These are phyloP conservation scores for Leptodactylus fallax DNA, from an alignment of 2,797 vertebrate species.

Conservation along the genomic window DNA sequence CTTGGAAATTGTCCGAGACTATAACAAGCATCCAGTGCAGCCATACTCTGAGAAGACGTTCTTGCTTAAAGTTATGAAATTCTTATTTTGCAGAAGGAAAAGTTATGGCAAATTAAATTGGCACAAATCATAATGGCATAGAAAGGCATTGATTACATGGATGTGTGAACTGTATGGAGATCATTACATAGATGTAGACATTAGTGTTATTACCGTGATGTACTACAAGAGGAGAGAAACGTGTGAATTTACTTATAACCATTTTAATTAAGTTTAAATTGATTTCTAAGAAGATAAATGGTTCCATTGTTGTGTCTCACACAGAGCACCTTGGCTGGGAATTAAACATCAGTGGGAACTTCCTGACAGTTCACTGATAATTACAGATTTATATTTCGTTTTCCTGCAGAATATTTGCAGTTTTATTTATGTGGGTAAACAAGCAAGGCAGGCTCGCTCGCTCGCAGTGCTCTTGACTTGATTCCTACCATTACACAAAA, in stretches of 20 bases:
- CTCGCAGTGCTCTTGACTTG: conserved; percentile 42
- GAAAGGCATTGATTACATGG: conserved; percentile 62
- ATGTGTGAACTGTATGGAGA: conserved; percentile 40
- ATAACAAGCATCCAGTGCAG: background rate
- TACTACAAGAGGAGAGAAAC: conserved; percentile 62
- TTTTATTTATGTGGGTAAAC: conserved; percentile 64
- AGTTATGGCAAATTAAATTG: conserved; percentile 23
- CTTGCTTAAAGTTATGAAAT: background rate
- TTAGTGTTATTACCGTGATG: conserved; percentile 65
- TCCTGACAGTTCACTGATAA: conserved; percentile 67
- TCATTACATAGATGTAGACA: conserved; percentile 67
- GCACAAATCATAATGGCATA: conserved; percentile 37
- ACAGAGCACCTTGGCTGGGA: conserved; percentile 62
- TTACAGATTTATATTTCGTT: conserved; percentile 64
- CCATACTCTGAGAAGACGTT: background rate
- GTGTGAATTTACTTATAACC: conserved; percentile 74
- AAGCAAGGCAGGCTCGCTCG: conserved; percentile 63
- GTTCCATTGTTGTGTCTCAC: conserved; percentile 72
- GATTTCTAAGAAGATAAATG: conserved; percentile 77
- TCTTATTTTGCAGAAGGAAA: conserved; percentile 23
- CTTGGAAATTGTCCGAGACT: no score
- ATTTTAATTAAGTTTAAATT: conserved; percentile 84
- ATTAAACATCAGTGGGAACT: conserved; percentile 68
- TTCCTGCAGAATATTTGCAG: conserved; percentile 63
- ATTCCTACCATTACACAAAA: conserved; percentile 32